Percentiles rank a stretch among this genome's conserved stretches.
phyloP scores from a whole-genome alignment of 2,888 invertebrate genomes.

The Acrocyrtus sp. region DNA sequence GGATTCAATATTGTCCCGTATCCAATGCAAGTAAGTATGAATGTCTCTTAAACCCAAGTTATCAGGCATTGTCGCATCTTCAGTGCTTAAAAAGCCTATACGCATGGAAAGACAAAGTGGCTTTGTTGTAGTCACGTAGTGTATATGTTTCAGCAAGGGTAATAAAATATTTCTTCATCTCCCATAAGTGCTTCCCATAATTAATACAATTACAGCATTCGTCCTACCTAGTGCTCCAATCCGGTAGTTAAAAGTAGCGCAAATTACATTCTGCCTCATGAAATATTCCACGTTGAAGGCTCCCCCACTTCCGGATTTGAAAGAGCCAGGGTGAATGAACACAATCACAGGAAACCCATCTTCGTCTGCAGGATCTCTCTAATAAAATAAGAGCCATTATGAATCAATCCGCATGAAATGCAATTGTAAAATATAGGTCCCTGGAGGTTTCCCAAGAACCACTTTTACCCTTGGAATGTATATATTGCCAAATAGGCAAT shows the following conservation, averaged over 20 bases:
- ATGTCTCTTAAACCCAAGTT: constrained; percentile 46
- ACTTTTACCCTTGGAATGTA: constrained; percentile 30
- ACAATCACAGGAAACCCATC: constrained; percentile 51
- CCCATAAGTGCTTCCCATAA: neutral
- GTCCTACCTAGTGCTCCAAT: constrained; percentile 51
- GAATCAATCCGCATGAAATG: too few species aligned
- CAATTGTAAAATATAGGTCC: too few species aligned
- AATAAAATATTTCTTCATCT: neutral
- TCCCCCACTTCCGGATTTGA: constrained; percentile 32
- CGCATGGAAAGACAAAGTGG: constrained; percentile 5
- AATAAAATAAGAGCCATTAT: too few species aligned
- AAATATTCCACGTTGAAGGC: constrained; percentile 36
- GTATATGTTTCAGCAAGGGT: neutral
- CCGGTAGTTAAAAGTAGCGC: constrained; percentile 45
- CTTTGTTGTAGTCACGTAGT: too few species aligned
- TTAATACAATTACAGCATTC: neutral
- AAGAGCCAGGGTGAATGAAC: constrained; percentile 49
- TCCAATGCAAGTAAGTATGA: constrained; percentile 39
- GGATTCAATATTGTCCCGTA: constrained; percentile 34
- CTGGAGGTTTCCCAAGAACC: too few species aligned
- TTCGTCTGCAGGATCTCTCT: constrained; percentile 22
- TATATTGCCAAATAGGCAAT: constrained; percentile 45
- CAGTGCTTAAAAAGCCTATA: constrained; percentile 43
- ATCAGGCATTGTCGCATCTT: constrained; percentile 29
- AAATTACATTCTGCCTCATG: constrained; percentile 50